Evolutionary conservation across 1,140 invertebrate species (phyloP).

Genomic region (Pemphigus obesinymphae): DNA sequence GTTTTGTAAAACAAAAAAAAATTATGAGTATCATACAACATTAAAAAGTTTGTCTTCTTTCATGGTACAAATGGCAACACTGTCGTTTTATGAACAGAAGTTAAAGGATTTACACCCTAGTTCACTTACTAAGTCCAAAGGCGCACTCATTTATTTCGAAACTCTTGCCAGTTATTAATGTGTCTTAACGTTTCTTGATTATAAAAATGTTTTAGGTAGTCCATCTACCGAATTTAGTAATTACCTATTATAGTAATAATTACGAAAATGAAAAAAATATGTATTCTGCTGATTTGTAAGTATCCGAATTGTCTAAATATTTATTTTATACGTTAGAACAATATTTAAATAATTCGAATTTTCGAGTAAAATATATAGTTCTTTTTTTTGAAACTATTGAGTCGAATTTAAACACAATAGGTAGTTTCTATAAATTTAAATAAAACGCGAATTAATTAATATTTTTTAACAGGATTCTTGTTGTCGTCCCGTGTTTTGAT

Average conservation of each 20-base stretch:
- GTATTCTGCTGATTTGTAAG: constrained; percentile 27
- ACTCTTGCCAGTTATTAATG: background rate
- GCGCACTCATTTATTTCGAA: constrained; percentile 15
- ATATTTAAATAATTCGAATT: too few relatives aligned
- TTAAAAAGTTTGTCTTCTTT: background rate
- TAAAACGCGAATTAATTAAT: too few relatives aligned
- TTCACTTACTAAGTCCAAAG: background rate
- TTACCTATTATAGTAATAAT: background rate
- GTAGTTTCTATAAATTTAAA: too few relatives aligned
- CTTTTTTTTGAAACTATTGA: too few relatives aligned
- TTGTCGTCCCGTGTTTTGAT: too few relatives aligned
- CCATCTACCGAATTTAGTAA: background rate
- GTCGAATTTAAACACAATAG: too few relatives aligned
- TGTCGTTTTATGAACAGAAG: background rate
- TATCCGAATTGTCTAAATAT: background rate
- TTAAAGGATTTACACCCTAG: background rate
- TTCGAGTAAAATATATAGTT: too few relatives aligned
- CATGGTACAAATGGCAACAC: background rate
- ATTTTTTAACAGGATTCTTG: too few relatives aligned
- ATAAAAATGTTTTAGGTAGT: background rate
- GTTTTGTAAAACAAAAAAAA: background rate
- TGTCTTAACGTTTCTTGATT: background rate
- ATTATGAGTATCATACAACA: background rate
- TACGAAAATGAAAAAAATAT: background rate
- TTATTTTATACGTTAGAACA: too few relatives aligned